phyloP scores from a whole-genome alignment of 1,140 invertebrate species.

The Cheumatopsyche charites region DNA sequence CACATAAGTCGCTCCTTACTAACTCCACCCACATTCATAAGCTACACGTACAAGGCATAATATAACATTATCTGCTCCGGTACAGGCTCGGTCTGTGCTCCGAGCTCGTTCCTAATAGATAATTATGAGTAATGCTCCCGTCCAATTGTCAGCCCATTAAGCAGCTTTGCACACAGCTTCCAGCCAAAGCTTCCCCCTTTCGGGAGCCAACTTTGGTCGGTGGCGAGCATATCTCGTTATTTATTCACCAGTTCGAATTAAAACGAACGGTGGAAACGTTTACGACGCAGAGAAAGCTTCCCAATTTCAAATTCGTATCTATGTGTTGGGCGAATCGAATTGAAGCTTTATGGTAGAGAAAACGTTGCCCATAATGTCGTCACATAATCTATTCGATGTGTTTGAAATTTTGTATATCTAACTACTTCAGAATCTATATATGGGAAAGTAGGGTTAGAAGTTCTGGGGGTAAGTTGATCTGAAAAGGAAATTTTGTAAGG shows the following conservation, averaged over 20 bases:
- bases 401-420: no score
- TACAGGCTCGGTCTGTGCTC: not conserved
- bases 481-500: no score
- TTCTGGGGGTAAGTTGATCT: no score
- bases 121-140: conserved; percentile 46
- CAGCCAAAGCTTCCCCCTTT: conserved; percentile 37
- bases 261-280: conserved; percentile 16
- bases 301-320: not conserved
- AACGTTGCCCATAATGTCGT: no score
- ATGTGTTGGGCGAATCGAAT: no score
- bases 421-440: no score
- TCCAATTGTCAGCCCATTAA: conserved; percentile 48
- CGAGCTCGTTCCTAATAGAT: conserved; percentile 38
- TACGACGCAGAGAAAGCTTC: not conserved
- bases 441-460: no score
- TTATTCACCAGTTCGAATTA: conserved; percentile 34
- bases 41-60: not conserved
- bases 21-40: conserved; percentile 21
- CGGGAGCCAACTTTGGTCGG: conserved; percentile 29
- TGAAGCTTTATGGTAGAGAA: no score
- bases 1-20: conserved; percentile 7
- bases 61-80: conserved; percentile 26
- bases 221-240: conserved; percentile 27
- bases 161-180: conserved; percentile 44
- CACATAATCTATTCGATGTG: no score